Evolutionary conservation across 2,888 invertebrate species (phyloP).

Genomic region (Amaurobius ferox): DNA sequence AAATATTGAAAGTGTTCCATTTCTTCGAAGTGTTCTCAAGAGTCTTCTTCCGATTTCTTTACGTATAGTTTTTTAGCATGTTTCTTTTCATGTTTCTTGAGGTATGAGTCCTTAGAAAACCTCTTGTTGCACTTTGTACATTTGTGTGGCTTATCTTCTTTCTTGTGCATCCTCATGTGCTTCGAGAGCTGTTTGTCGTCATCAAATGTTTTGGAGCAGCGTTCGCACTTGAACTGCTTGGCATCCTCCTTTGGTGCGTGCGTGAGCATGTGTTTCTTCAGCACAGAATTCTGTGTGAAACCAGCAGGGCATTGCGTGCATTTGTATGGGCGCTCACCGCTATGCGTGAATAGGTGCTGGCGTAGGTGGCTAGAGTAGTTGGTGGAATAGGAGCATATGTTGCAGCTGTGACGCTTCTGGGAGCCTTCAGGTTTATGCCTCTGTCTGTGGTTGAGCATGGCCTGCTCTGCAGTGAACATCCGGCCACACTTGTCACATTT

Average conservation of each 20-base stretch:
- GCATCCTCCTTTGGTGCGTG: conserved; percentile 14
- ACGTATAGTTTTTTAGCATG: not conserved
- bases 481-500: conserved; percentile 42
- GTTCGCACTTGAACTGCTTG: conserved; percentile 10
- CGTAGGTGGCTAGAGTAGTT: conserved; percentile 61
- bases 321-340: conserved; percentile 54
- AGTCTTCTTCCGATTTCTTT: not conserved
- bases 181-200: conserved; percentile 22
- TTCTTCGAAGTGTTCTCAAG: too few species aligned
- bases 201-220: conserved; percentile 19
- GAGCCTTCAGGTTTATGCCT: conserved; percentile 28
- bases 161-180: conserved; percentile 36
- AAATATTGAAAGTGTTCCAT: too few species aligned
- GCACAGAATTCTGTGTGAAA: conserved; percentile 52
- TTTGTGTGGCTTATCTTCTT: conserved; percentile 32
- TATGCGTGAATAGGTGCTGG: conserved; percentile 60
- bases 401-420: conserved; percentile 46
- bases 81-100: conserved; percentile 50
- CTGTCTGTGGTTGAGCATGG: conserved; percentile 26
- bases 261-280: conserved; percentile 55
- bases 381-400: conserved; percentile 52
- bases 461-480: conserved; percentile 39
- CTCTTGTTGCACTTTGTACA: conserved; percentile 40
- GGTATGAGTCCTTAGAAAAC: not conserved
- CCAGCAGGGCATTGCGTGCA: conserved; percentile 40